Conservation (phyloP, 1,140 invertebrate genomes). For the Drosophila guanche region DNA sequence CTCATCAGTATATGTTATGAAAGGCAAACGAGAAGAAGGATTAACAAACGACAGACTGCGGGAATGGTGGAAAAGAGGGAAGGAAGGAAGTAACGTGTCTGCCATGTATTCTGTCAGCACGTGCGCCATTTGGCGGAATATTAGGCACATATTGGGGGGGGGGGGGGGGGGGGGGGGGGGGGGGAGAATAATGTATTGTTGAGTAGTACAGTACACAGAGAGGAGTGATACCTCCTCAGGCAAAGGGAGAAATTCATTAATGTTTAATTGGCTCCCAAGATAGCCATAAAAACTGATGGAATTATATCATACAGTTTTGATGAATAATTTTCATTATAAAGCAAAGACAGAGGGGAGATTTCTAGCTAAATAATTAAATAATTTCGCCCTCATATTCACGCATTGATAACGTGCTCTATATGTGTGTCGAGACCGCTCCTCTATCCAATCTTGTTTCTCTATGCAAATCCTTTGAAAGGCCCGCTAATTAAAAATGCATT, state of each 20-base stretch:
- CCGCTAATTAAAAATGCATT: conserved; percentile 74
- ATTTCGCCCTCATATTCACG: neutral
- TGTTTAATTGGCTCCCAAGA: conserved; percentile 30
- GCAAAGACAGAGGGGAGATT: neutral
- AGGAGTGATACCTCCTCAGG: no score
- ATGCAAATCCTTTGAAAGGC: conserved; percentile 31
- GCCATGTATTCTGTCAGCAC: conserved; percentile 35
- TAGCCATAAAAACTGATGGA: conserved; percentile 1
- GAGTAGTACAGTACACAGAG: no score
- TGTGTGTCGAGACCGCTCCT: no score
- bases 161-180: no score
- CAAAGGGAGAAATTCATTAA: conserved; percentile 31
- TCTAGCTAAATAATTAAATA: conserved; percentile 18
- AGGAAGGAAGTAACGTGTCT: neutral
- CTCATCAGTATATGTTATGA: no score
- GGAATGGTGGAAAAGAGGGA: neutral
- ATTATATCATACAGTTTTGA: conserved; percentile 3
- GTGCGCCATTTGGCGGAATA: conserved; percentile 44
- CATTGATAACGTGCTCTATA: neutral
- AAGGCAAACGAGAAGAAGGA: conserved; percentile 33
- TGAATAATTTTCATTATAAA: conserved; percentile 24
- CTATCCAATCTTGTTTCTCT: no score
- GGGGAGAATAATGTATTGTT: no score
- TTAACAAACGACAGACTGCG: conserved; percentile 29
- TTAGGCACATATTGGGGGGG: conserved; percentile 1